Evolutionary conservation across 2,888 invertebrate genomes (phyloP).

Genomic region (Oithona nana): DNA sequence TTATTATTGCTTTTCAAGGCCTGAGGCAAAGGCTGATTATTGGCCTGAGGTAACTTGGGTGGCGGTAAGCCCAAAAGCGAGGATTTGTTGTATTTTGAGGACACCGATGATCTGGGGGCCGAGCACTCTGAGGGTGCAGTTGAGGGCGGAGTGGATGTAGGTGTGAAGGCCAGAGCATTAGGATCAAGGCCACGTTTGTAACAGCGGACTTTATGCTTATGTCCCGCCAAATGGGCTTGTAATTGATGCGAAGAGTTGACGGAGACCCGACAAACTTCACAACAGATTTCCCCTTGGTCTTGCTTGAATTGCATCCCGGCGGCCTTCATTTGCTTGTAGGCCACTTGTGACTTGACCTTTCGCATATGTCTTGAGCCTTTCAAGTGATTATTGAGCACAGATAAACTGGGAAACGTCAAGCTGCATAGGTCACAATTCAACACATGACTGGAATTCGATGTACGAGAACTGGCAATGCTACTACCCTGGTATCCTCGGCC

Average conservation of each 20-base stretch:
- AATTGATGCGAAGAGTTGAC: conserved; percentile 18
- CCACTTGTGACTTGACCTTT: conserved; percentile 6
- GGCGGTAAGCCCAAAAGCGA: neutral
- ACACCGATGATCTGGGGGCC: neutral
- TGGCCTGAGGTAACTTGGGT: too few species aligned
- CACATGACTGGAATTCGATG: neutral
- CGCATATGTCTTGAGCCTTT: neutral
- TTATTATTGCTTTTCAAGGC: too few species aligned
- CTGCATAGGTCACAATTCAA: conserved; percentile 1
- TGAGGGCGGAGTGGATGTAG: neutral
- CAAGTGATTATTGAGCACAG: conserved; percentile 3
- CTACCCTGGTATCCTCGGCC: neutral
- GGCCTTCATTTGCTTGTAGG: neutral
- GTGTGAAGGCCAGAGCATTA: neutral
- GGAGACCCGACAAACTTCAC: conserved; percentile 17
- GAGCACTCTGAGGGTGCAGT: conserved; percentile 2
- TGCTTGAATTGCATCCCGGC: neutral
- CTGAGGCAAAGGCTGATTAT: neutral
- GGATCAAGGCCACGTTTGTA: conserved; percentile 10
- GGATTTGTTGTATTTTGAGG: neutral
- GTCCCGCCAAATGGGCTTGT: conserved; percentile 15
- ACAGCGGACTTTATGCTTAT: conserved; percentile 11
- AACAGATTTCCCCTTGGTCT: conserved; percentile 12
- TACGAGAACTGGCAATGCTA: neutral
- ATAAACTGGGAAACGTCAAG: neutral